Conservation (phyloP, 2,113 vertebrate species). For the Centropus unirufus region DNA sequence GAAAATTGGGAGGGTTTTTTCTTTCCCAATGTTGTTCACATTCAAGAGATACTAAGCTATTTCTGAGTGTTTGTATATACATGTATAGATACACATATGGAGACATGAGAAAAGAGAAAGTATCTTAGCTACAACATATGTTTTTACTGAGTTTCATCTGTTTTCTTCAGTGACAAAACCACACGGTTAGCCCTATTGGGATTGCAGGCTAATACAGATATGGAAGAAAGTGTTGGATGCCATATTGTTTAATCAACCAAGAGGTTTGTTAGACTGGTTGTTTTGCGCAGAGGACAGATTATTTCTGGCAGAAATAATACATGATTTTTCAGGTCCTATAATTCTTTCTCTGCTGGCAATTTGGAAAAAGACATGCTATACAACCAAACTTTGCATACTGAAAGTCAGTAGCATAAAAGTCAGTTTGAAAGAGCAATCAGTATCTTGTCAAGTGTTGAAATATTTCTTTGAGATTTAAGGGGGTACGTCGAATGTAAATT, state of each 20-base stretch:
- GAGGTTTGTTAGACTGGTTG: background rate
- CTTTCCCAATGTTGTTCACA: background rate
- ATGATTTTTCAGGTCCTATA: background rate
- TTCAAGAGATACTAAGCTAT: background rate
- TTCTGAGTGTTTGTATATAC: background rate
- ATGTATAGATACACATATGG: background rate
- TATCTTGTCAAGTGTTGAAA: background rate
- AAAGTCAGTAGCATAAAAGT: background rate
- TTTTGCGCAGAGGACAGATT: background rate
- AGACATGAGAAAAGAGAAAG: background rate
- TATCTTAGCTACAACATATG: background rate
- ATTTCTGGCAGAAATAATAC: background rate
- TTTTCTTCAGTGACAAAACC: constrained; percentile 30
- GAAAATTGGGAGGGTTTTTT: background rate
- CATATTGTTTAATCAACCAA: background rate
- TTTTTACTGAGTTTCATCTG: constrained; percentile 19
- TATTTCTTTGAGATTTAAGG: background rate
- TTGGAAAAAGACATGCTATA: background rate
- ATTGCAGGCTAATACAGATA: background rate
- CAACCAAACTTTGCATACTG: background rate
- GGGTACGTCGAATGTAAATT: background rate
- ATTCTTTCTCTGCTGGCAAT: background rate
- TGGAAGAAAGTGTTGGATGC: background rate
- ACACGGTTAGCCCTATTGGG: background rate
- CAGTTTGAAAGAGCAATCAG: background rate